These are phyloP conservation scores for Dermolepida albohirtum DNA, from an alignment of 2,888 invertebrate genomes.

Conservation along the genomic window DNA sequence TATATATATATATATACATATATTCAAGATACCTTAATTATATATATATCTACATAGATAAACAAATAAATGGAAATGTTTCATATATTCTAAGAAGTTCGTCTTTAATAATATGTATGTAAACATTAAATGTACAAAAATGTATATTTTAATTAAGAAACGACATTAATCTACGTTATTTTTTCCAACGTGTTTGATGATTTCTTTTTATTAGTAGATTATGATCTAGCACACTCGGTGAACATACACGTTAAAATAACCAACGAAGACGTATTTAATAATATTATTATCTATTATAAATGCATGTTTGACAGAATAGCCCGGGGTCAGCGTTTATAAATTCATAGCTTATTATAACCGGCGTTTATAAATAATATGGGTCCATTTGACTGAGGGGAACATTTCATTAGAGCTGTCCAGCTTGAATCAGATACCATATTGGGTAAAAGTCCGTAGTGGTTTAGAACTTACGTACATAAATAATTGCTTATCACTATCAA, in stretches of 20 bases:
- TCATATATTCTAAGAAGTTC: no score
- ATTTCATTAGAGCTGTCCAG: constrained; percentile 15
- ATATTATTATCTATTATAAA: constrained; percentile 40
- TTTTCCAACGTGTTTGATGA: constrained; percentile 4
- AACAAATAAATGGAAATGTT: no score
- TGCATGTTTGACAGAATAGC: constrained; percentile 41
- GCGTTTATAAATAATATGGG: constrained; percentile 36
- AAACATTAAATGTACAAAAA: constrained; percentile 1
- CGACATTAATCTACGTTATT: background rate
- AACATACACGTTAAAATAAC: constrained; percentile 27
- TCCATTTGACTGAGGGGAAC: constrained; percentile 26
- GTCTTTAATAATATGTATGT: background rate
- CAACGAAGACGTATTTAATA: constrained; percentile 34
- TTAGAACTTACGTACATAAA: constrained; percentile 24
- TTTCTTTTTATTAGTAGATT: constrained; percentile 31
- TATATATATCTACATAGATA: no score
- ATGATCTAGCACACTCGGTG: constrained; percentile 18
- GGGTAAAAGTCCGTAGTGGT: constrained; percentile 8
- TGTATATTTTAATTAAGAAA: background rate
- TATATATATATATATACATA: no score
- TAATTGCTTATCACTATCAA: constrained; percentile 33
- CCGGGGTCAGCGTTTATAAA: constrained; percentile 28
- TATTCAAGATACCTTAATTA: no score
- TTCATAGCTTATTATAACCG: constrained; percentile 34
- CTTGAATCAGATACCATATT: constrained; percentile 32